Percentiles rank a stretch among this genome's conserved stretches.
These are phyloP conservation scores for Dicranocentrus wangi DNA, from an alignment of 2,888 invertebrate species.

Conservation along the genomic window DNA sequence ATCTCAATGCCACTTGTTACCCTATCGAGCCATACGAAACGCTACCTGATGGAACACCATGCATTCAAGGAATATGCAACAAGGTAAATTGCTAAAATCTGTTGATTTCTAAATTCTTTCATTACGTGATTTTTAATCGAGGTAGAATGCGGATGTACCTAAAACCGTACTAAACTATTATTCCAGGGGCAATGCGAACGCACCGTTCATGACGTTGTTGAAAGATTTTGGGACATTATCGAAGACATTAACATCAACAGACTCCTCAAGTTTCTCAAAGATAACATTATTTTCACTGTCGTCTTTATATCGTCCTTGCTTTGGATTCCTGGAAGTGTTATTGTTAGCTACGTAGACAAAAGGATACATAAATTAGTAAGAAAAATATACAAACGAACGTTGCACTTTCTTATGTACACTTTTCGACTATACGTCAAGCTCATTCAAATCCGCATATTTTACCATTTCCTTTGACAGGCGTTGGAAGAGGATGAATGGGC, in stretches of 20 bases:
- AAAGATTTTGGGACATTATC: constrained; percentile 97
- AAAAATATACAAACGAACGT: constrained; percentile 2
- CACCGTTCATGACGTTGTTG: constrained; percentile 94
- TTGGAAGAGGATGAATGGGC: constrained; percentile 72
- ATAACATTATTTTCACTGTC: constrained; percentile 95
- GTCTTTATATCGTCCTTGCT: constrained; percentile 91
- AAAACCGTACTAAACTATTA: too few relatives aligned
- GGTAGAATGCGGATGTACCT: constrained; percentile 8
- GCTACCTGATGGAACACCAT: constrained; percentile 93
- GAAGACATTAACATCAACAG: constrained; percentile 96
- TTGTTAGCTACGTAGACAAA: constrained; percentile 71
- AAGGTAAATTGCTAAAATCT: constrained; percentile 78
- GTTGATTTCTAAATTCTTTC: neutral
- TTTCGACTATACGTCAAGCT: too few relatives aligned
- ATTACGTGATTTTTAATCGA: too few relatives aligned
- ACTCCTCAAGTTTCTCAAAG: constrained; percentile 89
- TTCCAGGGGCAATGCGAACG: constrained; percentile 92
- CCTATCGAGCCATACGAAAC: constrained; percentile 92
- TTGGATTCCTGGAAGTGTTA: constrained; percentile 86
- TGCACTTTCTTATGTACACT: too few relatives aligned
- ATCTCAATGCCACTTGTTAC: constrained; percentile 92
- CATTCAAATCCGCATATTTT: too few relatives aligned
- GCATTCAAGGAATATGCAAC: constrained; percentile 97
- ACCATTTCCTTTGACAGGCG: constrained; percentile 64
- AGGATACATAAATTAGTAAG: constrained; percentile 70